phyloP scores from a whole-genome alignment of 2,888 invertebrate genomes.

The Catocala fraxini region DNA sequence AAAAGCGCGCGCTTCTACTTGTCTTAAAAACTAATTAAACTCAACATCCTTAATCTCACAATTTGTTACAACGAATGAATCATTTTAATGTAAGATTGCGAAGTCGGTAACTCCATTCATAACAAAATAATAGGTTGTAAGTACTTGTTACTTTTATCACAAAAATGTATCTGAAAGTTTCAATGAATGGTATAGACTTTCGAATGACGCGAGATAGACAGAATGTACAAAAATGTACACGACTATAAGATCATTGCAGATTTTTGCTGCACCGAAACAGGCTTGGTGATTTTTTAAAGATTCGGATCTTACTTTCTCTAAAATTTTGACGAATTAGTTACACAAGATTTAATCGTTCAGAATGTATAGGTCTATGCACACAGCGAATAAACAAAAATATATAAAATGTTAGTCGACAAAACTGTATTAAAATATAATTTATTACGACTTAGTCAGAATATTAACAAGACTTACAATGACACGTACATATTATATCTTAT shows the following conservation, averaged over 20 bases:
- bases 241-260: slow-evolving; percentile 9
- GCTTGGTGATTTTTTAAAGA: slow-evolving; percentile 16
- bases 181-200: slow-evolving; percentile 38
- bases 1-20: background rate
- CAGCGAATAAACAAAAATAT: too few relatives aligned
- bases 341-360: too few relatives aligned
- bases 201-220: slow-evolving; percentile 32
- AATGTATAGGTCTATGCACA: too few relatives aligned
- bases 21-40: slow-evolving; percentile 1
- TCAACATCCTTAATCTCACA: slow-evolving; percentile 3
- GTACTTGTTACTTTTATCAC: slow-evolving; percentile 39
- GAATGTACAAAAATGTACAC: slow-evolving; percentile 23
- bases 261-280: slow-evolving; percentile 13
- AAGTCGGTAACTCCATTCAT: slow-evolving; percentile 17
- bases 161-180: slow-evolving; percentile 38
- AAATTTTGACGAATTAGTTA: background rate
- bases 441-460: too few relatives aligned
- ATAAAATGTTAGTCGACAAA: too few relatives aligned
- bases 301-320: background rate
- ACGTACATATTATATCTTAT: background rate
- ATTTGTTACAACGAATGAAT: slow-evolving; percentile 3
- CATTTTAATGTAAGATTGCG: slow-evolving; percentile 4
- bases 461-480: too few relatives aligned
- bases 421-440: too few relatives aligned
- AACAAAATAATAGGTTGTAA: slow-evolving; percentile 26